These are phyloP conservation scores for Prorops nasuta DNA, from an alignment of 1,140 invertebrate species.

Conservation along the genomic window DNA sequence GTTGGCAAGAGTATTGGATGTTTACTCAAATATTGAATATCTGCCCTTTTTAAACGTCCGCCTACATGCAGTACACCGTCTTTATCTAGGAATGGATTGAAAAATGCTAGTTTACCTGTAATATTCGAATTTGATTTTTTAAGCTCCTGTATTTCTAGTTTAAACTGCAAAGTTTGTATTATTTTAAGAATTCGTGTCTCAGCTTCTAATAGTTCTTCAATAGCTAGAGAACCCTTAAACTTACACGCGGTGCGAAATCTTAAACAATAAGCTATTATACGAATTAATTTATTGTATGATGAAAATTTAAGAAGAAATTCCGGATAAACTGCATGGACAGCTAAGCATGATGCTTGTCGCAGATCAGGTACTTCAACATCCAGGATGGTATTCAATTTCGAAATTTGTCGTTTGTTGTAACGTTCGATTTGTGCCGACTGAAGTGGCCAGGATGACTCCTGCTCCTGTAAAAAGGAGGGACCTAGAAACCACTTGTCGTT, in stretches of 20 bases:
- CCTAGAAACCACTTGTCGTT: not conserved
- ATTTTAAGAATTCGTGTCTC: not conserved
- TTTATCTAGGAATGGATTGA: not conserved
- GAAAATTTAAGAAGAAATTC: not conserved
- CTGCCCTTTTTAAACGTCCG: not conserved
- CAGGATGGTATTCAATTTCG: not conserved
- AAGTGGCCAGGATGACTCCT: not conserved
- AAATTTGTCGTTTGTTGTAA: not conserved
- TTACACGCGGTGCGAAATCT: not conserved
- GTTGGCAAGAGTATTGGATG: slow-evolving; percentile 2
- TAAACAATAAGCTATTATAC: not conserved
- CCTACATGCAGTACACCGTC: slow-evolving; percentile 3
- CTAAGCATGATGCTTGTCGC: not conserved
- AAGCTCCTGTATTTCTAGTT: not conserved
- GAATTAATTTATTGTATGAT: not conserved
- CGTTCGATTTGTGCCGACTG: not conserved
- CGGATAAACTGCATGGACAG: not conserved
- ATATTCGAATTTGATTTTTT: not conserved
- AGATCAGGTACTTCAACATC: not conserved
- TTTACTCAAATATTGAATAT: not conserved
- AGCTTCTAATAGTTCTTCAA: not conserved
- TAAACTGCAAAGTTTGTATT: not conserved
- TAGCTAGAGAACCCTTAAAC: not conserved
- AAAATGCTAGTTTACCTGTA: not conserved
- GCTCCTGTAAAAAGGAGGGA: not conserved